A percentile compares a stretch with the other conserved stretches of the same genome.
Conservation (phyloP, 2,113 vertebrate genomes). For the Siniperca knerii region DNA sequence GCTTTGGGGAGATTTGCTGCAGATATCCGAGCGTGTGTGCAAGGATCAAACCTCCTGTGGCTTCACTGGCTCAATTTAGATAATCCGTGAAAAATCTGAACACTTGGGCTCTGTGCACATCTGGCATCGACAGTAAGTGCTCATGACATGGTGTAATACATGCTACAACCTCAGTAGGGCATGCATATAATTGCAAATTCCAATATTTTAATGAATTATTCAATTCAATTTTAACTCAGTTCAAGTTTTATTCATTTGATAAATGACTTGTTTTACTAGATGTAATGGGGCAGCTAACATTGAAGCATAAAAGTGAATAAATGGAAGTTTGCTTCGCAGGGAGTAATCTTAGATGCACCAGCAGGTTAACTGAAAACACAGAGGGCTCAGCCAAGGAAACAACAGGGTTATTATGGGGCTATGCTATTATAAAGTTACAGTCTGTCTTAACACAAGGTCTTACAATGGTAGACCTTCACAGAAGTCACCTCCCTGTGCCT, state of each 20-base stretch:
- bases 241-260: neutral
- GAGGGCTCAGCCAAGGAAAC: neutral
- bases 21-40: conserved; percentile 1
- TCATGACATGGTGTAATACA: conserved; percentile 10
- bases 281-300: neutral
- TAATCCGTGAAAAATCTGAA: conserved; percentile 27
- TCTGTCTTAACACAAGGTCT: conserved; percentile 2
- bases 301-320: neutral
- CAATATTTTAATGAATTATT: conserved; percentile 27
- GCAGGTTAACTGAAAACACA: conserved; percentile 42
- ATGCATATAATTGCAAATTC: conserved; percentile 1
- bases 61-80: conserved; percentile 38
- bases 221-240: conserved; percentile 1
- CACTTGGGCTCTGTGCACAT: neutral
- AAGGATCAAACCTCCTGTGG: conserved; percentile 21
- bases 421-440: neutral
- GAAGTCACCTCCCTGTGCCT: neutral
- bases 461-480: conserved; percentile 6
- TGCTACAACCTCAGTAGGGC: neutral
- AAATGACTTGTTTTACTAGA: neutral
- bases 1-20: conserved; percentile 36
- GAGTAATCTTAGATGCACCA: neutral
- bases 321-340: conserved; percentile 14
- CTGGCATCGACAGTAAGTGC: conserved; percentile 7
- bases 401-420: neutral